Base-by-base conservation (phyloP, 2,888 invertebrate species). In the Andricus curvator region DNA sequence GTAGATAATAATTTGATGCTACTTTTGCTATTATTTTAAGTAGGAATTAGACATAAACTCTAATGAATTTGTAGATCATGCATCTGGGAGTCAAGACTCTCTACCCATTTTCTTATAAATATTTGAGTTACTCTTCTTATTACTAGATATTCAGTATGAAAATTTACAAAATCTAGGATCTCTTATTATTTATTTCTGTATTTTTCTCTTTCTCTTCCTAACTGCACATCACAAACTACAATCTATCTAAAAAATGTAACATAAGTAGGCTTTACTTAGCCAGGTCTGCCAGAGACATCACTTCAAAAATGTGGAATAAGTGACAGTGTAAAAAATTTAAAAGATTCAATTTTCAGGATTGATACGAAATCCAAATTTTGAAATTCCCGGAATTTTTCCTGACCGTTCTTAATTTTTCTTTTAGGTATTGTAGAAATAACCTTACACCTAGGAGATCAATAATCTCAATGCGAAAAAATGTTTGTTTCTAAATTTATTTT, bases 1-100 rank as follows among this genome's bases (percentile, higher is more conserved):
- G 74, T 74, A 74, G 74, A 74, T 56, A 56, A 74, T 20, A 20
- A 33, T 74, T n/a, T 48, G 20, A 74, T 51, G 51, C 48, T 74
- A 37, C n/a, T 33, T 56, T 56, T 33, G 37, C 37, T 74, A 29
- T 74, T 56, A 74, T 74, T n/a, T 29, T 51, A 4, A 22, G 51
- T 70, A 70, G 70, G 44, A 48, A 20, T 29, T 70, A 51, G 29
- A 25, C 44, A 13, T 51, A 22, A 22, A 33, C 13, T 37, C 5
- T 70, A 33, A 20, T 11, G 15, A 25, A 70, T 33, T 29, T 37
- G 5, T 9, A 74, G 22, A n/a, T 37, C 17, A 51, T 11, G 15
- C 2, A 56, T 60, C n/a, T 37, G n/a, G 56, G 33, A 56, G 13
- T 56, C n/a, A 56, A 74, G 56, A 60, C n/a, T 74, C 37, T 29